Evolutionary conservation across 2,888 invertebrate species (phyloP), one percentile per base, ranked within the genome.

Genomic region (Habrosyne pyritoides): DNA sequence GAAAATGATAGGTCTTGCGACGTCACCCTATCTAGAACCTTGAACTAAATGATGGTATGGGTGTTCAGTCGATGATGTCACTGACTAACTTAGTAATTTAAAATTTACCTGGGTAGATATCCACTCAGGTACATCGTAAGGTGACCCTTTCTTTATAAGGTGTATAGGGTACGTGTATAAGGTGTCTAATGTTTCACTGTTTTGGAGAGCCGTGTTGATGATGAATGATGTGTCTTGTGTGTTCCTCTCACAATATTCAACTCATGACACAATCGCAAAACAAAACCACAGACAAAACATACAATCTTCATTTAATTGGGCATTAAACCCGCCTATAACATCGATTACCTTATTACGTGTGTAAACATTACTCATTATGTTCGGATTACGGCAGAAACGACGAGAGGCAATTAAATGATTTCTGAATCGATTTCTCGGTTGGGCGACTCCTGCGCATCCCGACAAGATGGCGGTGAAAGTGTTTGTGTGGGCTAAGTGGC

Each of bases 361-460:
- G 47, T 47, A 47, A 24, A 22, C 24, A 48, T 48, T 12, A 48
- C 12, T 48, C 6, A 59, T 60, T 14, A 50, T 60, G 52, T 59
- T 48, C 21, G 18, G 58, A 56, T 66, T 61, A 64, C 63, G 30
- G 52, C 56, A 63, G 49, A n/a, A n/a, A 33, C 30, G 52, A 58
- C 56, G 66, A 69, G 66, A 70, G 61, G 66, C 71, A 73, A 81
- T 82, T 77, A 79, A 73, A 73, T 71, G 72, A 76, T 77, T 73
- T 76, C 79, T 82, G 81, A 77, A 80, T 82, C 79, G 78, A 84
- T 83, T 84, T 75, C 74, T 76, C 79, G 80, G 73, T 80, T 66
- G 79, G 71, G 49, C 66, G 71, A 79, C 77, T 82, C 76, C 79
- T 64, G 83, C 80, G 78, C 83, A 84, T 84, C 86, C 77, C 82